These are phyloP conservation scores for Pituophis catenifer DNA, from an alignment of 2,113 vertebrate species.

Conservation along the genomic window DNA sequence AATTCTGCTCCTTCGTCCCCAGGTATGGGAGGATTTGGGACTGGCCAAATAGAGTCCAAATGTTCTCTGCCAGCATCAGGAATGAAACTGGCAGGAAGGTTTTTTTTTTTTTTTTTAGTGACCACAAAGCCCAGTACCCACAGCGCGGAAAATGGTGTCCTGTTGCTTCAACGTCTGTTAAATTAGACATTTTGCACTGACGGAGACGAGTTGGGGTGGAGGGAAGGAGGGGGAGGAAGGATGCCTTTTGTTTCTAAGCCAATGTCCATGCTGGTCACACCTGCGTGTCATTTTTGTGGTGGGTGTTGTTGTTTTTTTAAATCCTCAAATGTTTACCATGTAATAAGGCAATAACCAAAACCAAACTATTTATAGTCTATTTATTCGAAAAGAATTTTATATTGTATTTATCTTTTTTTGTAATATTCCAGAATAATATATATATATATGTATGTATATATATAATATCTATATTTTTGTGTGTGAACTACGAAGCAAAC, in stretches of 20 bases:
- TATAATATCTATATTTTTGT: conserved; percentile 25
- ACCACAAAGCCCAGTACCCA: background rate
- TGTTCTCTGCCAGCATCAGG: background rate
- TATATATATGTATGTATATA: conserved; percentile 13
- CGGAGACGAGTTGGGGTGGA: background rate
- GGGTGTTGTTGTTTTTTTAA: conserved; percentile 52
- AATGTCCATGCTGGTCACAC: background rate
- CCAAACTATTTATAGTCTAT: conserved; percentile 67
- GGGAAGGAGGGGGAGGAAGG: background rate
- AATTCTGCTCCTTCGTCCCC: background rate
- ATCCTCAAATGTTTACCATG: conserved; percentile 28
- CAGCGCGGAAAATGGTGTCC: background rate
- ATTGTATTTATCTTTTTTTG: conserved; percentile 68
- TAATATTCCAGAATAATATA: conserved; percentile 56
- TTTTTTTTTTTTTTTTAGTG: background rate
- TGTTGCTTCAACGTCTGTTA: background rate
- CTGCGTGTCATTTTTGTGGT: conserved; percentile 14
- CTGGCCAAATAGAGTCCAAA: background rate
- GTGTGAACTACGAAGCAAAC: background rate
- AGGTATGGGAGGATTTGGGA: background rate
- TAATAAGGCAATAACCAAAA: conserved; percentile 40
- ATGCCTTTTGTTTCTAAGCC: background rate
- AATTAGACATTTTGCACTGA: background rate
- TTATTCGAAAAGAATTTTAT: conserved; percentile 69
- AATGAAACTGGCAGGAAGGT: background rate